Base-by-base conservation (phyloP, 2,113 vertebrate species). In the Catharus bicknelli region DNA sequence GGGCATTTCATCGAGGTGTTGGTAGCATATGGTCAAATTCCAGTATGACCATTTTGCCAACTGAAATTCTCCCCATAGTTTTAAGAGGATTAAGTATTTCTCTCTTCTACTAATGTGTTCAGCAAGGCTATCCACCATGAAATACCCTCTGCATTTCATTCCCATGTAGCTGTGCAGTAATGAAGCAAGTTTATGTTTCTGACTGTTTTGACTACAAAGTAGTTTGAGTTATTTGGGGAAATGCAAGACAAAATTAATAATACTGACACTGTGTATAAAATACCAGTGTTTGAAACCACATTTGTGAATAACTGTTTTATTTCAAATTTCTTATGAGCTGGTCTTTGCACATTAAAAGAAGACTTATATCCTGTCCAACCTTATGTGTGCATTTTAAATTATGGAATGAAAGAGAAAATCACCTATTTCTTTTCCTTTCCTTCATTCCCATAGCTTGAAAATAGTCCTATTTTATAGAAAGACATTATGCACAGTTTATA, bases 231-330 rank as follows among this genome's bases (percentile, higher is more conserved):
- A 94, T 91, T 95, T 68, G 34, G 90, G 93, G 76, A 93, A 94
- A 95, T 78, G 75, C 85, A 94, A 94, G 87, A 90, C 73, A 74
- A 94, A 91, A 95, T 96, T 95, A 96, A 95, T 96, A 94, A 96
- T 81, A 69, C 83, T 96, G 95, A 95, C 94, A 95, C 36, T 88
- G 89, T 95, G 86, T 96, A 95, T 95, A 94, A 96, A 94, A 96
- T 88, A 91, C 85, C 79, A 90, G 64, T 74, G 85, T 91, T 95
- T 91, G 90, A 94, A 93, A 91, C 36, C 75, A 88, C 87, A 88
- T 89, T 95, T 93, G 78, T 43, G 90, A 95, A 95, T 95, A 94
- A 94, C 93, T 96, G 85, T 86, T 95, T 95, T 91, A 91, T 95
- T 93, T 96, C 95, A 96, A 63, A 75, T 95, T 96, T 95, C 94